Conservation (phyloP, 1,140 invertebrate species). For the Anoplophora glabripennis region DNA sequence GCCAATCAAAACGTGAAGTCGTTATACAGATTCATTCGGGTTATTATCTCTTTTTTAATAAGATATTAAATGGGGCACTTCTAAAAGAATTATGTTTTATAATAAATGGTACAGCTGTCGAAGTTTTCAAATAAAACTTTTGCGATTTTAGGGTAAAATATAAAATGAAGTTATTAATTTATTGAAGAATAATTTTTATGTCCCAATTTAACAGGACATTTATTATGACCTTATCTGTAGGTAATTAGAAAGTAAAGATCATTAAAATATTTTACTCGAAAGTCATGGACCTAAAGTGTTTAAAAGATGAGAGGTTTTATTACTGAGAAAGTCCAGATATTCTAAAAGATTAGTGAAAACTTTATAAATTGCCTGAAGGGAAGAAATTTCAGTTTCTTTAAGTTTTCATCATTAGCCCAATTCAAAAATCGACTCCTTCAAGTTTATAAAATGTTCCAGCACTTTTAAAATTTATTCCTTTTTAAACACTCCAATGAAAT, state of each 20-base stretch:
- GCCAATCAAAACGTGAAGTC: no score
- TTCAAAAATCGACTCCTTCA: background rate
- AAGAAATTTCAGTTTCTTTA: constrained; percentile 14
- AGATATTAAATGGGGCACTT: no score
- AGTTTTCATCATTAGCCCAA: constrained; percentile 10
- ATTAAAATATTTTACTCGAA: constrained; percentile 19
- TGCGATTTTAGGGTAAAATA: background rate
- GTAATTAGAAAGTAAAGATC: constrained; percentile 16
- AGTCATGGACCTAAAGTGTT: constrained; percentile 14
- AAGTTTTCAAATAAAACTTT: constrained; percentile 10
- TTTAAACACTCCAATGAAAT: no score
- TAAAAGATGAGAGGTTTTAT: constrained; percentile 16
- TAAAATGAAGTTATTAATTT: background rate
- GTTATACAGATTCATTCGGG: no score
- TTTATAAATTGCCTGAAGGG: constrained; percentile 14
- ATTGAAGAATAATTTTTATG: constrained; percentile 8
- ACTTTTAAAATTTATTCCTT: no score
- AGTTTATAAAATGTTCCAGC: no score
- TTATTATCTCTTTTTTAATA: no score
- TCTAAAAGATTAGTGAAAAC: constrained; percentile 17
- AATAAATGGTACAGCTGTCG: background rate
- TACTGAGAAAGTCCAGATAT: constrained; percentile 19
- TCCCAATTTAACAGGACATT: constrained; percentile 3
- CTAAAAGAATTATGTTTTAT: no score
- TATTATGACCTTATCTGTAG: constrained; percentile 14